Evolutionary conservation across 2,797 vertebrate species (phyloP).

Genomic region (Eospalax fontanierii): DNA sequence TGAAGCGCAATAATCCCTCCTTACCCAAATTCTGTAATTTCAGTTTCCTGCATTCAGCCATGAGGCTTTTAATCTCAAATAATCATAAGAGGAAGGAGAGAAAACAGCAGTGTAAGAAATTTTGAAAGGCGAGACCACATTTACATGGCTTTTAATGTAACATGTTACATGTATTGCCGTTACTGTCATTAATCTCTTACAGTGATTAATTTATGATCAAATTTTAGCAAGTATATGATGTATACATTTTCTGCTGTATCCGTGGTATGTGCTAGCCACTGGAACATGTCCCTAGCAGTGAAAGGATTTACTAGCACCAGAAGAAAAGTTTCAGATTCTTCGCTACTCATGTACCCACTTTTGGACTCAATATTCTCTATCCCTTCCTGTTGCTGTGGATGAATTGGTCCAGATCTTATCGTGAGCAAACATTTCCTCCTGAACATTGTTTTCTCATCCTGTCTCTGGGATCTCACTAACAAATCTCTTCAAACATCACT

Average conservation of each 20-base stretch:
- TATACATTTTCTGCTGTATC: background rate
- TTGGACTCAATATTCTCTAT: background rate
- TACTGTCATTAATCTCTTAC: background rate
- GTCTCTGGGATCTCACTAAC: background rate
- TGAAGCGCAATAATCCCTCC: background rate
- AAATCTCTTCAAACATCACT: constrained; percentile 12
- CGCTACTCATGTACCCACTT: background rate
- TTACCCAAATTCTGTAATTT: background rate
- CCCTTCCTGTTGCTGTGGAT: background rate
- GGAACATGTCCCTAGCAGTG: background rate
- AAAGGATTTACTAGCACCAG: background rate
- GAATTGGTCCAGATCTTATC: background rate
- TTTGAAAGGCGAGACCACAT: background rate
- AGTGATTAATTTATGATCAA: background rate
- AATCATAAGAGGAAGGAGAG: background rate
- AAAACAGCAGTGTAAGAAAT: no score
- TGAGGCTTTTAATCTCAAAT: background rate
- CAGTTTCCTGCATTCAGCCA: background rate
- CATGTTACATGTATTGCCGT: background rate
- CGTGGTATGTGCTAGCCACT: background rate
- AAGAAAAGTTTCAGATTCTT: background rate
- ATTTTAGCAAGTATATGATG: background rate
- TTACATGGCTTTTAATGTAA: background rate
- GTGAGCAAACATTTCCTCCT: background rate
- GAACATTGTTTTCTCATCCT: background rate